Base-by-base conservation (phyloP, 2,888 invertebrate species). In the Temnothorax ravouxi region DNA sequence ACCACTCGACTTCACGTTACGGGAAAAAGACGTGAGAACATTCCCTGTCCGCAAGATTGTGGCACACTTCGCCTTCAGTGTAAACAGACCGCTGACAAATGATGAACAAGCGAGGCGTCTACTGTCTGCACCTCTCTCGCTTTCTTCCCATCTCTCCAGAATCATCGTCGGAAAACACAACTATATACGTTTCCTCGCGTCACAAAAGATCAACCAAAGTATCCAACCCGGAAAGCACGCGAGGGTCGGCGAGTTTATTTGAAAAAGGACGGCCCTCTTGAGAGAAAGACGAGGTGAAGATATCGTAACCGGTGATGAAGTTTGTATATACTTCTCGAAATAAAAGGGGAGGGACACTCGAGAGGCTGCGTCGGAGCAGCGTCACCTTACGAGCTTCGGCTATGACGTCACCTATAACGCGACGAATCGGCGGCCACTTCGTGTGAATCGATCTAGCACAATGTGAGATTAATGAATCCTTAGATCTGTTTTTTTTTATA, bases 1-100 rank as follows among this genome's bases (percentile, higher is more conserved):
- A 59, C 47, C 21, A 29, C 21, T 56, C 2, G 74, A 72, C 34
- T 79, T 47, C 13, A n/a, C 18, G 25, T 21, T 56, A 21, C 29
- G 21, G 25, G 25, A 79, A 47, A 21, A 59, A 21, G 56, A 56
- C 25, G 29, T 3, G 34, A 59, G 75, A 47, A 4, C 25, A 21
- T 41, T 44, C 54, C 15, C 56, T 8, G 29, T 59, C 25, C 47
- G 21, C 38, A 50, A 67, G 83, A 59, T 71, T 52, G 84, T 83
- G 82, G 87, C 75, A 83, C 87, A 66, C 79, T 88, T 87, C 81
- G 89, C 62, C 79, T 88, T 87, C 81, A 88, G 82, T 87, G 92
- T 91, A 92, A 93, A 93, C 91, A 91, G 87, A 76, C 87, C 86
- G 84, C 87, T 92, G 93, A 93, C 91, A 91, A 92, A 92, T 90